Conservation (phyloP, 2,888 invertebrate genomes). For the Drosophila imparisetae region DNA sequence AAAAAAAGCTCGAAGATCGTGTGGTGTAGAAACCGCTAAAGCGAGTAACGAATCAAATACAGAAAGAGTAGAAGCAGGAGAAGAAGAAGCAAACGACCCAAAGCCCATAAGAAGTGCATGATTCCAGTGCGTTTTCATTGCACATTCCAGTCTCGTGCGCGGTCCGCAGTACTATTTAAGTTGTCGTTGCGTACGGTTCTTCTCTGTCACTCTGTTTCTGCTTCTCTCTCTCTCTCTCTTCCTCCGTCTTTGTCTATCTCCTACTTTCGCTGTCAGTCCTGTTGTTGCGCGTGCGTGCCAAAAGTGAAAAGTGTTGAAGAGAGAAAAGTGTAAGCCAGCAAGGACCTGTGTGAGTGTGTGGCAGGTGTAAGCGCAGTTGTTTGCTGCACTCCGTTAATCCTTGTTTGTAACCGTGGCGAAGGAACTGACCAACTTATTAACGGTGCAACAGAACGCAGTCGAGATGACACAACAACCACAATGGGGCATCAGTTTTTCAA, state of each 20-base stretch:
- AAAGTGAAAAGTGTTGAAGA: constrained; percentile 38
- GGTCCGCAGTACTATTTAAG: constrained; percentile 47
- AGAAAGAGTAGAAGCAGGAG: constrained; percentile 12
- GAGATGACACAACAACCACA: constrained; percentile 82
- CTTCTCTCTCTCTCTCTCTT: not conserved
- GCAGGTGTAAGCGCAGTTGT: constrained; percentile 17
- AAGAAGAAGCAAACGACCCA: constrained; percentile 11
- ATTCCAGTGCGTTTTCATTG: constrained; percentile 42
- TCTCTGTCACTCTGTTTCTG: constrained; percentile 13
- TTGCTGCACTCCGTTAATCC: constrained; percentile 9
- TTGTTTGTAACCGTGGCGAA: constrained; percentile 66
- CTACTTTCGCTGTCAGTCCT: constrained; percentile 26
- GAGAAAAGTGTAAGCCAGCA: constrained; percentile 15
- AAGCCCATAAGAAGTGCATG: constrained; percentile 55
- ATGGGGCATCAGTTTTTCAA: constrained; percentile 82
- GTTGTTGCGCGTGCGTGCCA: constrained; percentile 50
- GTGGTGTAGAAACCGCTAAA: constrained; percentile 54
- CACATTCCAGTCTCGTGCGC: constrained; percentile 43
- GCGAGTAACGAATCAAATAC: constrained; percentile 21
- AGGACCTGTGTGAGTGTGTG: constrained; percentile 27
- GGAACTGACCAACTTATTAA: constrained; percentile 66
- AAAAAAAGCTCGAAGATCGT: constrained; percentile 53
- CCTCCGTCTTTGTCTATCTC: not conserved
- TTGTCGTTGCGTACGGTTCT: constrained; percentile 52
- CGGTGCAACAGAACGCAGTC: constrained; percentile 53